A percentile compares a stretch with the other conserved stretches of the same genome.
Conservation (phyloP, 2,113 vertebrate genomes). For the Dendropsophus ebraccatus region DNA sequence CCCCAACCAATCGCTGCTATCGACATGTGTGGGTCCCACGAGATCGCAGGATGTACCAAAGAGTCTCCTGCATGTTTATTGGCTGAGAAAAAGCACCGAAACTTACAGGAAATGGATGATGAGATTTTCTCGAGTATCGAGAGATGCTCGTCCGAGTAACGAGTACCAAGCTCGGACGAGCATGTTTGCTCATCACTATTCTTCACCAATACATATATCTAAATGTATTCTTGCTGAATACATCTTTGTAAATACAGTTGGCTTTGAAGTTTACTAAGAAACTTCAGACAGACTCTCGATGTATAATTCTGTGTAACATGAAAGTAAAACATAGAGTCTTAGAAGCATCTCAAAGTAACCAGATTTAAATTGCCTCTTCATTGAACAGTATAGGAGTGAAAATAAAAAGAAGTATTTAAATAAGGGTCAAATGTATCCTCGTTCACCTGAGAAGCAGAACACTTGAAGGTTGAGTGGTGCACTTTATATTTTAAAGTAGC, state of each 20-base stretch:
- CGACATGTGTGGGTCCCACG: too few relatives aligned
- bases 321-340: not conserved
- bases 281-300: not conserved
- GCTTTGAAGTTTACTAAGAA: conserved; percentile 2
- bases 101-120: too few relatives aligned
- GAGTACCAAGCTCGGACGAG: too few relatives aligned
- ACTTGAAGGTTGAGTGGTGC: conserved; percentile 10
- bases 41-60: too few relatives aligned
- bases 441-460: not conserved
- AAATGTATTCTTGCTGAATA: not conserved
- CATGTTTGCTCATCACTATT: too few relatives aligned
- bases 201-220: not conserved
- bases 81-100: too few relatives aligned
- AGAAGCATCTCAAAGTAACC: not conserved
- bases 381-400: not conserved
- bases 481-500: not conserved
- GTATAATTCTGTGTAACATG: conserved; percentile 19
- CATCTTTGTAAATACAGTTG: not conserved
- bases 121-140: too few relatives aligned
- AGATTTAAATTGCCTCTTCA: not conserved
- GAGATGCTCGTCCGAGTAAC: too few relatives aligned
- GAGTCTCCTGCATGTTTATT: too few relatives aligned
- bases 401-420: not conserved
- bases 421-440: not conserved
- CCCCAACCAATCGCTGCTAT: too few relatives aligned